Base-by-base conservation (phyloP, 1,140 invertebrate genomes). In the Ptiloglossa arizonensis region DNA sequence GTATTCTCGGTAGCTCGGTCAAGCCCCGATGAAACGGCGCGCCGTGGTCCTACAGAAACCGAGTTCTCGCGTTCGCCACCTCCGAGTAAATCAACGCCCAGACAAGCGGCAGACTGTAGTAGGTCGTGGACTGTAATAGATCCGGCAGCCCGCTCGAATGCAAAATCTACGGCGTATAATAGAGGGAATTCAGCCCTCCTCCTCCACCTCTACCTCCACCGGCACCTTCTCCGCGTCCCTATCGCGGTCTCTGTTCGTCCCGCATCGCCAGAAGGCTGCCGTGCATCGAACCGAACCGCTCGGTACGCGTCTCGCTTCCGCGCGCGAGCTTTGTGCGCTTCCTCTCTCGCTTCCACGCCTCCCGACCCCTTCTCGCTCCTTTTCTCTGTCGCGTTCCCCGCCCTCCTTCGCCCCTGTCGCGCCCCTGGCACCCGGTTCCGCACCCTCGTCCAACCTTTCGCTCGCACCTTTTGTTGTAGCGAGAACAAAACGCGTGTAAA, bases 401-500 rank as follows among this genome's bases (percentile, higher is more conserved):
- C 57, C 41, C 46, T 27, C 48, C 8, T 64, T 6, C 63, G 15
- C 50, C 50, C 52, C 32, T 48, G 17, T n/a, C 50, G 5, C 69
- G 17, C 70, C 79, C 59, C 70, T 70, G 66, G 68, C 46, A 81
- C 69, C 44, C 35, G 59, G 22, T 22, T 73, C 44, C 22, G 32
- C 64, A 75, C 35, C 68, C 76, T 73, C 52, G 66, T 72, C 38
- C 68, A 83, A 83, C 85, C 84, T 87, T 85, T 82, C 82, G 80
- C 87, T 87, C 71, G 81, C 88, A 90, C 80, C 85, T 90, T 90
- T 90, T 89, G 88, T 90, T 84, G 72, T 57, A 81, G 70, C 71
- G 79, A 87, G 85, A 89, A 90, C 87, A 89, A 90, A 90, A 90
- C 87, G 83, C 81, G 87, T 89, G 88, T 89, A 90, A 89, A 89